Conservation (phyloP, 2,888 invertebrate genomes). For the Conistra vaccinii region DNA sequence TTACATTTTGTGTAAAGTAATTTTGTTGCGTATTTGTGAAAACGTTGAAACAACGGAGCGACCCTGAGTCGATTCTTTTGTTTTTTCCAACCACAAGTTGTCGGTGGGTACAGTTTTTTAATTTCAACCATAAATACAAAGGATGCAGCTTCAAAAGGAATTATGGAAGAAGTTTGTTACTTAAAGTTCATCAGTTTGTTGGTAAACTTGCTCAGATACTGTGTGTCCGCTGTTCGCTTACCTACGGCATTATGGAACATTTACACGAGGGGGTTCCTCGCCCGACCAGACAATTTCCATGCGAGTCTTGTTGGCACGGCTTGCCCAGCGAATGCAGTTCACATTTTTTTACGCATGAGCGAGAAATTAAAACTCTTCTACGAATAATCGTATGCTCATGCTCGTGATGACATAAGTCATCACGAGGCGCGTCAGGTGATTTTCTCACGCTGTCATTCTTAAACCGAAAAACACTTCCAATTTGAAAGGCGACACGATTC, state of each 20-base stretch:
- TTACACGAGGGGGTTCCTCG: slow-evolving; percentile 6
- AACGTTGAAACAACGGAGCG: too few relatives aligned
- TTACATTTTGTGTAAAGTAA: not conserved
- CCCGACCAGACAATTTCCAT: not conserved
- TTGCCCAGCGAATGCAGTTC: not conserved
- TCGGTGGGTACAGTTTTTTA: slow-evolving; percentile 29
- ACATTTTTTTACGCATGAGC: not conserved
- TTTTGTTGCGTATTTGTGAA: too few relatives aligned
- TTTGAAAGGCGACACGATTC: not conserved
- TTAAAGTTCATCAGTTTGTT: slow-evolving; percentile 82
- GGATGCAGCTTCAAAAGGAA: slow-evolving; percentile 80
- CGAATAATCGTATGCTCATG: too few relatives aligned
- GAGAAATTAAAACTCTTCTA: not conserved
- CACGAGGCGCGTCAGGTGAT: not conserved
- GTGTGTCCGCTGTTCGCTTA: slow-evolving; percentile 71
- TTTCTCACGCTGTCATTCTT: not conserved
- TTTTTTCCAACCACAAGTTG: slow-evolving; percentile 5
- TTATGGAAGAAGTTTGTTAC: slow-evolving; percentile 84
- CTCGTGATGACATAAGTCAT: too few relatives aligned
- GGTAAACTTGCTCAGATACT: slow-evolving; percentile 72
- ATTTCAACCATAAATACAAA: slow-evolving; percentile 67
- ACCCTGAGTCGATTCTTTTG: not conserved
- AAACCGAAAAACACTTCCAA: not conserved
- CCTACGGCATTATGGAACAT: slow-evolving; percentile 69
- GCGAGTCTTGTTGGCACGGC: not conserved